These are phyloP conservation scores for Lanistes nyassanus DNA, from an alignment of 1,140 invertebrate species.

Conservation along the genomic window DNA sequence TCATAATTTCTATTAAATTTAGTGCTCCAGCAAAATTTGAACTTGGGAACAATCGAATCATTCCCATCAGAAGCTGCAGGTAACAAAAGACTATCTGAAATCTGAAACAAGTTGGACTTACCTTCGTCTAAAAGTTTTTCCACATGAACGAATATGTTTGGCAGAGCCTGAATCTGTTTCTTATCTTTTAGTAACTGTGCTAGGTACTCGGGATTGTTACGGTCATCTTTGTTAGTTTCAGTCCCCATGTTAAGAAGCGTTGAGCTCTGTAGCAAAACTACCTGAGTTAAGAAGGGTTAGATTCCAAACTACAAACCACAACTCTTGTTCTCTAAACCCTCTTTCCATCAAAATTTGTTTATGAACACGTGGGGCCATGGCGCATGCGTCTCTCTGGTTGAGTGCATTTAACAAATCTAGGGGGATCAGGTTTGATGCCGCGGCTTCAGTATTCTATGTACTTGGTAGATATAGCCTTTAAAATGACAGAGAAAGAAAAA, in stretches of 20 bases:
- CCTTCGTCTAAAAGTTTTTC: conserved; percentile 99
- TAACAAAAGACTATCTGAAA: conserved; percentile 11
- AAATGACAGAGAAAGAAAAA: not conserved
- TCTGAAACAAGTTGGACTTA: conserved; percentile 71
- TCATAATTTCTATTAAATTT: too few species aligned
- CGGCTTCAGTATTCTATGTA: not conserved
- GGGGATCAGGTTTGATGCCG: conserved; percentile 22
- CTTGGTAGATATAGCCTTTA: not conserved
- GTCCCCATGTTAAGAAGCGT: conserved; percentile 63
- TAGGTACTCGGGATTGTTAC: conserved; percentile 88
- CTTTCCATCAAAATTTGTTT: conserved; percentile 61
- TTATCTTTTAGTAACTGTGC: conserved; percentile 99
- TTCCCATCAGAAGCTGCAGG: too few species aligned
- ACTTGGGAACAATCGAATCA: too few species aligned
- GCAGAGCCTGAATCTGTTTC: conserved; percentile 98
- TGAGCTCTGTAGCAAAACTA: conserved; percentile 52
- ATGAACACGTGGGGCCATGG: conserved; percentile 63
- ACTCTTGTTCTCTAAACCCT: conserved; percentile 47
- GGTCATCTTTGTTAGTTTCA: conserved; percentile 65
- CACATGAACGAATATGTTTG: conserved; percentile 99
- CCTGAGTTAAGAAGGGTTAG: conserved; percentile 59
- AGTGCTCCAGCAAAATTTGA: too few species aligned
- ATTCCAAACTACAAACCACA: conserved; percentile 60
- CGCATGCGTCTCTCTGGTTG: conserved; percentile 56
- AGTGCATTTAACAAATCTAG: conserved; percentile 37